Conservation (phyloP, 1,140 invertebrate species). For the Metaphire vulgaris region DNA sequence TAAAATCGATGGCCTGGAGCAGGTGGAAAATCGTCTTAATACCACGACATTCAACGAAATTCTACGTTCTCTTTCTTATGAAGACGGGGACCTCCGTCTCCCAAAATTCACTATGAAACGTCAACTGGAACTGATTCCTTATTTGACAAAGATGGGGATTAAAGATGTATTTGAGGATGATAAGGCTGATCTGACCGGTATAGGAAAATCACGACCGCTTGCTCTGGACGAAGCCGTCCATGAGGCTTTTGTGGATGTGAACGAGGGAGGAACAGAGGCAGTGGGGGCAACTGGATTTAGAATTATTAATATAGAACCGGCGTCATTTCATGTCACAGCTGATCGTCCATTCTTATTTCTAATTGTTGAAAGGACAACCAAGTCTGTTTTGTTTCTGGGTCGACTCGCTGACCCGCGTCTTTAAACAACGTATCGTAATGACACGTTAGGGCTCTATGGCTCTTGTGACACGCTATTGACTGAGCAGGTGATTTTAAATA, state of each 20-base stretch:
- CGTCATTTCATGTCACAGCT: conserved; percentile 1
- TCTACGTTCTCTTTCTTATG: conserved; percentile 44
- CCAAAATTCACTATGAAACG: conserved; percentile 44
- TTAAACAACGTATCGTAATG: no score
- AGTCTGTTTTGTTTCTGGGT: conserved; percentile 20
- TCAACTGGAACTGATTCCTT: conserved; percentile 30
- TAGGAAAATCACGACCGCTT: conserved; percentile 33
- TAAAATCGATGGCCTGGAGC: conserved; percentile 33
- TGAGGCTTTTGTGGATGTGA: conserved; percentile 48
- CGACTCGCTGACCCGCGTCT: not conserved
- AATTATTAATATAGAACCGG: not conserved
- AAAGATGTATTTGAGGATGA: conserved; percentile 30
- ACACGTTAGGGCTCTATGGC: no score
- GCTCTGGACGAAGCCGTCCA: conserved; percentile 48
- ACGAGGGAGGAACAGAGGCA: conserved; percentile 18
- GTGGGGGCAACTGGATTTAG: not conserved
- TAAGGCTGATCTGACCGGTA: conserved; percentile 37
- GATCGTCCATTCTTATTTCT: conserved; percentile 24
- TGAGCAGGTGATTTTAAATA: no score
- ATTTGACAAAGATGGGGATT: conserved; percentile 48
- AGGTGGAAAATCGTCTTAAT: conserved; percentile 33
- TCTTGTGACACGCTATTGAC: no score
- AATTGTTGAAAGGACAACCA: not conserved
- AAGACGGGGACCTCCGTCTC: conserved; percentile 35
- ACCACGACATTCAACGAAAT: conserved; percentile 35